Conservation (phyloP, 2,888 invertebrate species). For the Melanargia galathea region DNA sequence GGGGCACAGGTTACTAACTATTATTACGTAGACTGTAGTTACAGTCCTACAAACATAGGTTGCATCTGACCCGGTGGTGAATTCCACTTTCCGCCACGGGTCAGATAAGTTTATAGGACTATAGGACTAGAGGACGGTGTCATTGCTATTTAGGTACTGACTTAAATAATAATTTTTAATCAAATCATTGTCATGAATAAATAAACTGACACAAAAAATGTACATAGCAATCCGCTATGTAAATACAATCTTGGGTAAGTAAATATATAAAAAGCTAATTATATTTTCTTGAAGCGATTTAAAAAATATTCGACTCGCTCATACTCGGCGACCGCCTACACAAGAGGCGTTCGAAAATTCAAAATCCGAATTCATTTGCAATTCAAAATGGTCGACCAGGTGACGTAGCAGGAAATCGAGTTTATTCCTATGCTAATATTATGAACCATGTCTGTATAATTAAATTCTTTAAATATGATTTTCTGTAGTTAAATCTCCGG, state of each 20-base stretch:
- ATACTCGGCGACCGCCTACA: constrained; percentile 57
- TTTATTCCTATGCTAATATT: constrained; percentile 50
- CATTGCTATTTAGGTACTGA: background rate
- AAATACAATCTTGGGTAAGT: background rate
- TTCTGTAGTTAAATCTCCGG: background rate
- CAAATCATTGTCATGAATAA: background rate
- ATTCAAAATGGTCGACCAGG: constrained; percentile 57
- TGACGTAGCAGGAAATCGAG: constrained; percentile 74
- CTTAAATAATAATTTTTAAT: background rate
- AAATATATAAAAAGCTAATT: constrained; percentile 30
- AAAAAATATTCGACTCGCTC: constrained; percentile 33
- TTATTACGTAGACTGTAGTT: too few species aligned
- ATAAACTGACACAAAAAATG: background rate
- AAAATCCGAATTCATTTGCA: constrained; percentile 71
- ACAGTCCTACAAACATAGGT: too few species aligned
- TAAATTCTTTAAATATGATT: constrained; percentile 23
- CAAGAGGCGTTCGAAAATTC: constrained; percentile 64
- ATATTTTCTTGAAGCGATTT: constrained; percentile 32
- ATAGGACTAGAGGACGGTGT: too few species aligned
- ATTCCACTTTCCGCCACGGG: too few species aligned
- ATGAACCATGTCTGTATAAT: constrained; percentile 35
- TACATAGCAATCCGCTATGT: background rate
- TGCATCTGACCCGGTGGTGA: too few species aligned
- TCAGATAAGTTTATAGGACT: too few species aligned
- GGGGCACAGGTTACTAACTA: too few species aligned